phyloP scores from a whole-genome alignment of 2,797 vertebrate species.

The Myotis findleyi region DNA sequence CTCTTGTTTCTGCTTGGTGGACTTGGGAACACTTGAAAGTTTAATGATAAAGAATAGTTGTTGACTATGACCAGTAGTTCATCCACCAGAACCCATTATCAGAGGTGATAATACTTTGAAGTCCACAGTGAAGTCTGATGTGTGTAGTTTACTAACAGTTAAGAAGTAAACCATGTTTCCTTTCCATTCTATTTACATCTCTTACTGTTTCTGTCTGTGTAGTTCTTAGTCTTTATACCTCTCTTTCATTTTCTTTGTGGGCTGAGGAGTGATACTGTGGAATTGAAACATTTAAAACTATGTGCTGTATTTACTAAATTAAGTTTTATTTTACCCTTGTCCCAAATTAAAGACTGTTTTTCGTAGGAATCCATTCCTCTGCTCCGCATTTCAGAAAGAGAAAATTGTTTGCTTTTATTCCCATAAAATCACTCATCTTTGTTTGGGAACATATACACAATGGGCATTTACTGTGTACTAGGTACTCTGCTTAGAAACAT shows the following conservation, averaged over 20 bases:
- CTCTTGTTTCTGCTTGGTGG: conserved; percentile 10
- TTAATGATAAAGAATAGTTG: conserved; percentile 34
- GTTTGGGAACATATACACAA: background rate
- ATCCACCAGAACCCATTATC: background rate
- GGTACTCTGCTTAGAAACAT: background rate
- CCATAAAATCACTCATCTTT: conserved; percentile 23
- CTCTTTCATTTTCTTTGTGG: conserved; percentile 42
- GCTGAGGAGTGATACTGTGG: background rate
- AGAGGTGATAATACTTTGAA: conserved; percentile 13
- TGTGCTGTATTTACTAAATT: conserved; percentile 4
- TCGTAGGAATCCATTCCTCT: conserved; percentile 13
- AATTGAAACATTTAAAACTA: conserved; percentile 53
- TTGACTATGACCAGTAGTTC: conserved; percentile 14
- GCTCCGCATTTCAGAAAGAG: conserved; percentile 40
- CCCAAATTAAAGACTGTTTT: conserved; percentile 29
- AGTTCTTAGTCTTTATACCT: conserved; percentile 20
- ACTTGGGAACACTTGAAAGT: background rate
- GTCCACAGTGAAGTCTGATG: background rate
- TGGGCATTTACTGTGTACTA: background rate
- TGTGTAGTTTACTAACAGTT: conserved; percentile 18
- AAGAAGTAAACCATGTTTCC: background rate
- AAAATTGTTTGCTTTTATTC: conserved; percentile 39
- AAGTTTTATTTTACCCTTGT: conserved; percentile 10
- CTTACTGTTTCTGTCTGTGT: conserved; percentile 8
- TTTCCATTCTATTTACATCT: background rate